Base-by-base conservation (phyloP, 1,140 invertebrate genomes). In the Anastatus disparis region DNA sequence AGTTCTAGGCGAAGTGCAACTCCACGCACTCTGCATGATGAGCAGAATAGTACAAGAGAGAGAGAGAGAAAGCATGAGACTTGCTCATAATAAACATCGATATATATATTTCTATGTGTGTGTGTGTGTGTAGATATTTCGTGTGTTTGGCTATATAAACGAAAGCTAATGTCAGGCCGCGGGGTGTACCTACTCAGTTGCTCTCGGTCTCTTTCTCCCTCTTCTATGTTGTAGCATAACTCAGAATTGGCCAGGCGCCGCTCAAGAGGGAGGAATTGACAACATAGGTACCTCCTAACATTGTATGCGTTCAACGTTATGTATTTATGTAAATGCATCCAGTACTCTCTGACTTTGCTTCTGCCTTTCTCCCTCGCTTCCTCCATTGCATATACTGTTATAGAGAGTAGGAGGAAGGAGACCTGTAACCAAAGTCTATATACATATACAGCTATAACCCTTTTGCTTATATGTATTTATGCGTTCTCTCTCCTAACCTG, bases 261-360 rank as follows among this genome's bases (percentile, higher is more conserved):
- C 22, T n/a, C 27, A 55, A 27, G 22, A 31, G 81, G 82, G 81
- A 85, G 83, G n/a, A 84, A 85, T 84, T 84, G 84, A 85, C 84
- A 85, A 84, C 79, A 83, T 83, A 84, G 83, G n/a, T n/a, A n/a
- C n/a, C n/a, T 78, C 80, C 83, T 82, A 86, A 85, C 84, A 84
- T 86, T 86, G 84, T 86, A 86, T 84, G 80, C 83, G 80, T 75
- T 80, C 78, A n/a, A 79, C 84, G 84, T 85, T 85, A 86, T 86
- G 84, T 86, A 86, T 86, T 86, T 86, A 86, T 86, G 84, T 85
- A 86, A 86, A 86, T 86, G 84, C 82, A 85, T 83, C 76, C 79
- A 75, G 76, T 74, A 78, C 75, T 35, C 31, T 35, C 31, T 35
- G 31, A 10, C 31, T 35, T 35, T 35, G 31, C 10, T 35, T 10